Evolutionary conservation across 1,140 invertebrate species (phyloP).

Genomic region (Mactra quadrangularis): DNA sequence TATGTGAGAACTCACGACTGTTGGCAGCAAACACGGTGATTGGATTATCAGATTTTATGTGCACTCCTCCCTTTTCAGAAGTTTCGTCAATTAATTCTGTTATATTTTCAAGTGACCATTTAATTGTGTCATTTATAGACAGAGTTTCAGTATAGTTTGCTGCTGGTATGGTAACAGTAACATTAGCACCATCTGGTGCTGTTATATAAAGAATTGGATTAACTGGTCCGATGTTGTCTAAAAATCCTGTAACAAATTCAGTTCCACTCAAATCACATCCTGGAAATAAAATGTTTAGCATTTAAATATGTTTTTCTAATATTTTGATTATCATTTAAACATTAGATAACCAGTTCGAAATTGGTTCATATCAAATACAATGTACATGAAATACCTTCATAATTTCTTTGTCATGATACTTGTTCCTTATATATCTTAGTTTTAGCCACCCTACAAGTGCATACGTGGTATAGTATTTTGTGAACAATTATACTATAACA

Average conservation of each 20-base stretch:
- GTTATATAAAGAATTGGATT: slow-evolving; percentile 14
- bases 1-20: slow-evolving; percentile 12
- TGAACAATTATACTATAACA: no score
- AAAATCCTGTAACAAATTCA: slow-evolving; percentile 20
- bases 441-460: no score
- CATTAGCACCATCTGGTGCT: slow-evolving; percentile 5
- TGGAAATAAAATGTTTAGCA: no score
- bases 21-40: slow-evolving; percentile 18
- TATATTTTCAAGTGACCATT: not conserved
- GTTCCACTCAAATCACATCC: slow-evolving; percentile 8
- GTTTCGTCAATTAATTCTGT: not conserved
- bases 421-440: no score
- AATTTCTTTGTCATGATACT: no score
- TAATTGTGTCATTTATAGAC: not conserved
- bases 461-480: no score
- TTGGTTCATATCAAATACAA: no score
- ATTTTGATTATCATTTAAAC: no score
- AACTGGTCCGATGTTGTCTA: slow-evolving; percentile 14
- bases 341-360: no score
- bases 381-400: no score
- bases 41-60: slow-evolving; percentile 1
- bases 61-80: not conserved
- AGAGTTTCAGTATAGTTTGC: not conserved
- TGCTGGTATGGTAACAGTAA: not conserved
- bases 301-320: no score